phyloP scores from a whole-genome alignment of 1,140 invertebrate genomes.

The Drosophila persimilis region DNA sequence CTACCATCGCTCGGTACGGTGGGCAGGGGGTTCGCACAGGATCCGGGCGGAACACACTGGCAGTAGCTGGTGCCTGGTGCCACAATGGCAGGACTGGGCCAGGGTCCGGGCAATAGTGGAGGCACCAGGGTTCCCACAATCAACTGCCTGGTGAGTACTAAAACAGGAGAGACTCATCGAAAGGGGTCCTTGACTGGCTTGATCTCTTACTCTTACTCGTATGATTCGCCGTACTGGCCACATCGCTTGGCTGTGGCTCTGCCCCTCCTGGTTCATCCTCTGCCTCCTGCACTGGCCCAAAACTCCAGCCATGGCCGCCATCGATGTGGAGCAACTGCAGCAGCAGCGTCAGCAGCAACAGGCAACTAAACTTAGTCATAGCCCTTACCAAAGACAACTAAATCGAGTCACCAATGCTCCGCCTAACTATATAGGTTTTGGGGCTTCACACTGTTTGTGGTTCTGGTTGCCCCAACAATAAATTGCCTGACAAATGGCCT shows the following conservation, averaged over 20 bases:
- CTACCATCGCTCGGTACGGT: constrained; percentile 79
- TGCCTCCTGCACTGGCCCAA: constrained; percentile 35
- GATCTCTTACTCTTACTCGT: constrained; percentile 44
- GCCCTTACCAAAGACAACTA: constrained; percentile 50
- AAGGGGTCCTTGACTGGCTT: neutral
- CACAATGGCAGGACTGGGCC: constrained; percentile 42
- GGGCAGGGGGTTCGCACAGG: constrained; percentile 71
- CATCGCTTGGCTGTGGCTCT: constrained; percentile 57
- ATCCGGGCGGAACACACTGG: constrained; percentile 68
- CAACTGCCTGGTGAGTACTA: constrained; percentile 70
- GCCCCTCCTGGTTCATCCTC: neutral
- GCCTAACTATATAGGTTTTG: constrained; percentile 57
- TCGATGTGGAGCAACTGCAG: constrained; percentile 21
- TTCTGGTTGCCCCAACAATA: constrained; percentile 19
- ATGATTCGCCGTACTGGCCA: constrained; percentile 43
- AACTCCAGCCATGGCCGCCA: constrained; percentile 39
- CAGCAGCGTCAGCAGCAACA: constrained; percentile 31
- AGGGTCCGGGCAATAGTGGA: constrained; percentile 32
- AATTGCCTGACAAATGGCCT: constrained; percentile 58
- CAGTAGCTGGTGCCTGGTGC: constrained; percentile 64
- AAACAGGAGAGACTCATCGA: neutral
- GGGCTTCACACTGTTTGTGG: no score
- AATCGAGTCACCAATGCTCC: constrained; percentile 25
- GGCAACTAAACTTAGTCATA: constrained; percentile 49
- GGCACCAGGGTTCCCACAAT: constrained; percentile 68